Evolutionary conservation across 2,797 vertebrate species (phyloP), one percentile per base, ranked within the genome.

Genomic region (Buceros bicornis): DNA sequence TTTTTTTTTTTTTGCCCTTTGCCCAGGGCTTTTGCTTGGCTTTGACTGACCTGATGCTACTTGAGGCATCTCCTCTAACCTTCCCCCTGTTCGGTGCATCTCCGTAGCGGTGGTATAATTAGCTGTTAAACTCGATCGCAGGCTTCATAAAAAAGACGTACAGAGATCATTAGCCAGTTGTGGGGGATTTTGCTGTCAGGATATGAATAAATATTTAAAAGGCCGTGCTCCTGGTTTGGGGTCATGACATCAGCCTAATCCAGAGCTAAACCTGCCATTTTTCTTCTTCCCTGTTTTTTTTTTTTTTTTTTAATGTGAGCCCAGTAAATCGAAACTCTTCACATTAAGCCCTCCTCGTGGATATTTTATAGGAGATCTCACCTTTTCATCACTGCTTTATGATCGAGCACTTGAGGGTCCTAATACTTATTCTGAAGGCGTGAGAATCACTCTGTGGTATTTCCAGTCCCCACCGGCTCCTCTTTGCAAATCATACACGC

Each of bases 401-500:
- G 67, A 83, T 66, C 26, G 15, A 72, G 45, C 66, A 8, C 35
- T 85, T 69, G 58, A 29, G 18, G 62, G 31, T 90, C 87, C 62
- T 80, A 72, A 67, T 54, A 56, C 56, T 82, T 89, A 37, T 53
- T 93, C 93, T 25, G 33, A 25, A 81, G 83, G 83, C 4, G 1
- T 80, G 47, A 66, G 85, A 87, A 40, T 51, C 51, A 1, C 6
- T n/a, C 51, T 21, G 0, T 2, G 43, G 19, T 71, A 65, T 89
- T 88, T 88, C 54, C 88, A 14, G 2, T 45, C 79, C 86, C 45
- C 35, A 4, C 11, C 24, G 21, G 24, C 37, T 51, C 65, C 53
- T 60, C 66, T 92, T 92, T 92, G 90, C 89, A 95, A 95, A 91
- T 97, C 94, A 84, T 60, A 88, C 70, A 43, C 33, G 16, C 48